Evolutionary conservation across 2,797 vertebrate species (phyloP).

Genomic region (Chelon labrosus): DNA sequence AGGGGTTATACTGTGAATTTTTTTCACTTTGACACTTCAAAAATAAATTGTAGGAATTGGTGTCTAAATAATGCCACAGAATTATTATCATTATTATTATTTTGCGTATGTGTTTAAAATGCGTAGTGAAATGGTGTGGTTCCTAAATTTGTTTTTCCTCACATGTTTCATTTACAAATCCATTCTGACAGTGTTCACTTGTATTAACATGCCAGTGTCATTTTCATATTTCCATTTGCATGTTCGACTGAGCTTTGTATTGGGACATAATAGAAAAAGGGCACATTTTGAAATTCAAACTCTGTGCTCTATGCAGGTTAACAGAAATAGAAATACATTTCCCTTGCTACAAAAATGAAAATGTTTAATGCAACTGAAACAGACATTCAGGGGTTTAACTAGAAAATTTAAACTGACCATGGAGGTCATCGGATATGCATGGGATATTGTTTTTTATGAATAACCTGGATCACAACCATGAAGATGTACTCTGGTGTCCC

Average conservation of each 20-base stretch:
- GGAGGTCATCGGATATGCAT: not conserved
- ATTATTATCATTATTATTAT: constrained; percentile 8
- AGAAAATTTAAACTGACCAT: not conserved
- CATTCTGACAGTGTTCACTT: not conserved
- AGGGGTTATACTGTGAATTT: constrained; percentile 71
- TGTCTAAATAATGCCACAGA: constrained; percentile 24
- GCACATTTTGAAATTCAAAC: constrained; percentile 4
- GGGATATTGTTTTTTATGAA: not conserved
- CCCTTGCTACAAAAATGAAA: not conserved
- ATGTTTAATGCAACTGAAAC: not conserved
- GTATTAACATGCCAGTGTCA: constrained; percentile 7
- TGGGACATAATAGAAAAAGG: constrained; percentile 4
- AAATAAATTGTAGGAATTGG: constrained; percentile 59
- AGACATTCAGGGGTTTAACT: not conserved
- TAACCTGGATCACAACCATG: not conserved
- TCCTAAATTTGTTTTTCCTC: constrained; percentile 9
- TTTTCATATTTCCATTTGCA: constrained; percentile 16
- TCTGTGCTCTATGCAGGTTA: constrained; percentile 9
- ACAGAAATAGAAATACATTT: not conserved
- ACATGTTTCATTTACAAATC: constrained; percentile 19
- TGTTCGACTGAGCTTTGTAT: constrained; percentile 19
- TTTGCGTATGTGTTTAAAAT: constrained; percentile 37
- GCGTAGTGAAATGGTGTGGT: constrained; percentile 16
- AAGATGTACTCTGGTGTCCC: no score
- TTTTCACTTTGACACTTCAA: constrained; percentile 50